Evolutionary conservation across 1,140 invertebrate genomes (phyloP).

Genomic region (Anastrepha ludens): DNA sequence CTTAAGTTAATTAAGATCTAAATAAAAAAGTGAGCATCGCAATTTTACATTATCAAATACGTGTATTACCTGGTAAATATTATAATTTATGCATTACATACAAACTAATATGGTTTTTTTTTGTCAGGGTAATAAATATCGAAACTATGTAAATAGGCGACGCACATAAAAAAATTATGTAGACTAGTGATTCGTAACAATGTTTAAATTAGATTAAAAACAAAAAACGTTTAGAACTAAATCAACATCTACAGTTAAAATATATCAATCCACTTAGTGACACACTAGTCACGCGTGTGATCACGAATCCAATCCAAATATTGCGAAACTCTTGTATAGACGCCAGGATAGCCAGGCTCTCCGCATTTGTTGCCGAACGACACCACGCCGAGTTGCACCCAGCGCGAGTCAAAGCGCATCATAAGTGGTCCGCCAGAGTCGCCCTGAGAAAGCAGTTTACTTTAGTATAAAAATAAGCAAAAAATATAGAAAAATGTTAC

Average conservation of each 20-base stretch:
- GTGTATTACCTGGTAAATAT: background rate
- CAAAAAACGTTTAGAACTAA: constrained; percentile 18
- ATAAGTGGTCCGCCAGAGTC: constrained; percentile 87
- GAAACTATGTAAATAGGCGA: constrained; percentile 15
- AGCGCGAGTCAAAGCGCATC: constrained; percentile 83
- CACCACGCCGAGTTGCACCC: constrained; percentile 92
- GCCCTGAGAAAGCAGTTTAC: constrained; percentile 62
- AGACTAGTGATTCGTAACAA: constrained; percentile 53
- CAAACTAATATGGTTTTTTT: constrained; percentile 7
- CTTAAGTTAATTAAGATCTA: too few relatives aligned
- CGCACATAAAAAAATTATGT: constrained; percentile 41
- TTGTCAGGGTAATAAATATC: constrained; percentile 10
- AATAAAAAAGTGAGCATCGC: too few relatives aligned
- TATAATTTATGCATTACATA: constrained; percentile 22
- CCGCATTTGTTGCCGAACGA: constrained; percentile 94
- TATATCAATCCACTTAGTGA: background rate
- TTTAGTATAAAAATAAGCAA: constrained; percentile 27
- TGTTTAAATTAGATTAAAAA: constrained; percentile 14
- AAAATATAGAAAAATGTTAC: constrained; percentile 73
- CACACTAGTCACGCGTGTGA: constrained; percentile 68
- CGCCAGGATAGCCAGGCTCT: constrained; percentile 89
- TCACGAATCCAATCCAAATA: constrained; percentile 73
- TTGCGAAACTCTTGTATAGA: constrained; percentile 75
- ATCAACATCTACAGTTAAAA: background rate
- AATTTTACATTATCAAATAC: background rate